Percentiles rank a stretch among this genome's conserved stretches.
These are phyloP conservation scores for Acrossocheilus fasciatus DNA, from an alignment of 2,797 vertebrate species.

Conservation along the genomic window DNA sequence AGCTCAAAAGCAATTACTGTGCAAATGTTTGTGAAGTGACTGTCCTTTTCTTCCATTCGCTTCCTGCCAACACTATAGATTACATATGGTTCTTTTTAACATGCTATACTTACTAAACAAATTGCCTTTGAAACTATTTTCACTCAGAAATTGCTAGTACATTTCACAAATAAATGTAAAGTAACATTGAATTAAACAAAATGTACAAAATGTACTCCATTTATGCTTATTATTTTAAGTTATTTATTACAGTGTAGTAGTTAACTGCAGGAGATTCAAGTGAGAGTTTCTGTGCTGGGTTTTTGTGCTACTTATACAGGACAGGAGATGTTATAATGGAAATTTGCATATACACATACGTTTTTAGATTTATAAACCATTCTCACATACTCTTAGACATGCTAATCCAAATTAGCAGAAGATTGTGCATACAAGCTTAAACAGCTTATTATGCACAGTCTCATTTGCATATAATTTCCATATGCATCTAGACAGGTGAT, in stretches of 20 bases:
- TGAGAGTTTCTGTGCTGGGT: neutral
- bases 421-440: neutral
- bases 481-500: slow-evolving; percentile 1
- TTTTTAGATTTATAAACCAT: neutral
- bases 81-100: neutral
- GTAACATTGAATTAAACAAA: neutral
- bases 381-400: neutral
- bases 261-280: neutral
- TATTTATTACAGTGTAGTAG: neutral
- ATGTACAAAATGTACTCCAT: neutral
- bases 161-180: neutral
- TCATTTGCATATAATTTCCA: neutral
- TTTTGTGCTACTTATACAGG: neutral
- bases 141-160: neutral
- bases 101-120: neutral
- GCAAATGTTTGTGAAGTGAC: slow-evolving; percentile 14
- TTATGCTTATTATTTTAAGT: neutral
- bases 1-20: slow-evolving; percentile 23
- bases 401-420: neutral
- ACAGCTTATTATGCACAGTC: neutral
- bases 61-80: neutral
- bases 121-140: neutral
- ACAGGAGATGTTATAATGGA: neutral
- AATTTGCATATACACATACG: neutral
- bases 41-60: neutral